These are phyloP conservation scores for Scyliorhinus canicula DNA, from an alignment of 2,797 vertebrate genomes.

Conservation along the genomic window DNA sequence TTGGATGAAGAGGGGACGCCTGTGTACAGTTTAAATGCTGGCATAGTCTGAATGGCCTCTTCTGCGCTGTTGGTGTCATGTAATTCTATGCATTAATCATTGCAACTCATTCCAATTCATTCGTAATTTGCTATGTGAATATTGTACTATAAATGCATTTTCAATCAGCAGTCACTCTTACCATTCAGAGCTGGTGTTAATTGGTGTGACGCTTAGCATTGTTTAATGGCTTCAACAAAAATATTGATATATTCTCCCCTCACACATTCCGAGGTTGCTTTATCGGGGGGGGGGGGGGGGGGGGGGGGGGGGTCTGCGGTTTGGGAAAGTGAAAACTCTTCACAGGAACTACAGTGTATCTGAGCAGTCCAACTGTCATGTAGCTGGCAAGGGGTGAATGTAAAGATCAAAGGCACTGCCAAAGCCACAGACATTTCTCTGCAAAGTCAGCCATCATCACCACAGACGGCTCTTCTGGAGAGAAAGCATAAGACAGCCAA, in stretches of 20 bases:
- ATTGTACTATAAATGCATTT: neutral
- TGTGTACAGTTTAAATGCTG: neutral
- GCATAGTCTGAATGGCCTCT: neutral
- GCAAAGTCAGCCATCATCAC: conserved; percentile 36
- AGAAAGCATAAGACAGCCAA: conserved; percentile 30
- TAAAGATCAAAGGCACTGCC: conserved; percentile 32
- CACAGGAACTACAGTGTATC: neutral
- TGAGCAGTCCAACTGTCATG: conserved; percentile 20
- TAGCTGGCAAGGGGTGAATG: conserved; percentile 11
- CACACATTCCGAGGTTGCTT: neutral
- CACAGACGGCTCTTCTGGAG: conserved; percentile 16
- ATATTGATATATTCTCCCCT: neutral
- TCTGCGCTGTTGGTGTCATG: neutral
- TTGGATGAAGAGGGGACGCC: neutral
- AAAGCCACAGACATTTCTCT: conserved; percentile 32
- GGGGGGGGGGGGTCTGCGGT: no score
- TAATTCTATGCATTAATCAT: neutral
- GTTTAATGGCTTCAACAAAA: neutral
- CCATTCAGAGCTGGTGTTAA: neutral
- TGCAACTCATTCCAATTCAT: neutral
- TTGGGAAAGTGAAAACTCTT: conserved; percentile 14
- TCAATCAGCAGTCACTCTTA: neutral
- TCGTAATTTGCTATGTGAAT: neutral
- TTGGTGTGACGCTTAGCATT: neutral
- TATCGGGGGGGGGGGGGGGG: no score